Percentiles rank a stretch among this genome's conserved stretches.
Conservation (phyloP, 2,113 vertebrate genomes). For the Balaenoptera acutorostrata region DNA sequence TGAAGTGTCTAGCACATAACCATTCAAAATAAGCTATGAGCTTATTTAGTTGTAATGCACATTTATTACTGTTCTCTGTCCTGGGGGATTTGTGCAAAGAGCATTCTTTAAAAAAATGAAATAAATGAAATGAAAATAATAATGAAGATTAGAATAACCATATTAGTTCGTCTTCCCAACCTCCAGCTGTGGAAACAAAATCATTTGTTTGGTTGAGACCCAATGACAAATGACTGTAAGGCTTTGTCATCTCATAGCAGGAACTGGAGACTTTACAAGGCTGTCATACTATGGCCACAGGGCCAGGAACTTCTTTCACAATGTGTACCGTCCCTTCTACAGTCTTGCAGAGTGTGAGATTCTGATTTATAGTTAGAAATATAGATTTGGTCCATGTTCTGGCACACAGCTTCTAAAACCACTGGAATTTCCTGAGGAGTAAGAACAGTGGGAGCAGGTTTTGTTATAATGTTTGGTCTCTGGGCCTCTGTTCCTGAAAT, state of each 20-base stretch:
- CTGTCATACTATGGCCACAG: background rate
- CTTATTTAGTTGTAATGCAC: background rate
- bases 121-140: background rate
- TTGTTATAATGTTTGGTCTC: background rate
- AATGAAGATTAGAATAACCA: background rate
- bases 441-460: background rate
- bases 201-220: background rate
- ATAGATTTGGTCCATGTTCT: background rate
- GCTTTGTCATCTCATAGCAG: background rate
- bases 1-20: background rate
- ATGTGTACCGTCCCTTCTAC: background rate
- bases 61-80: background rate
- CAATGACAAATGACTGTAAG: background rate
- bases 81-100: background rate
- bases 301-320: background rate
- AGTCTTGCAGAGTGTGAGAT: background rate
- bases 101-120: background rate
- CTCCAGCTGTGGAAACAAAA: background rate
- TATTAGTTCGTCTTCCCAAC: background rate
- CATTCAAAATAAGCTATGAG: background rate
- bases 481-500: background rate
- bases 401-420: background rate
- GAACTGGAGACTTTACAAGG: background rate
- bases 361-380: background rate
- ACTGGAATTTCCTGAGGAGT: background rate